These are phyloP conservation scores for Acrobasis suavella DNA, from an alignment of 2,888 invertebrate genomes.

Conservation along the genomic window DNA sequence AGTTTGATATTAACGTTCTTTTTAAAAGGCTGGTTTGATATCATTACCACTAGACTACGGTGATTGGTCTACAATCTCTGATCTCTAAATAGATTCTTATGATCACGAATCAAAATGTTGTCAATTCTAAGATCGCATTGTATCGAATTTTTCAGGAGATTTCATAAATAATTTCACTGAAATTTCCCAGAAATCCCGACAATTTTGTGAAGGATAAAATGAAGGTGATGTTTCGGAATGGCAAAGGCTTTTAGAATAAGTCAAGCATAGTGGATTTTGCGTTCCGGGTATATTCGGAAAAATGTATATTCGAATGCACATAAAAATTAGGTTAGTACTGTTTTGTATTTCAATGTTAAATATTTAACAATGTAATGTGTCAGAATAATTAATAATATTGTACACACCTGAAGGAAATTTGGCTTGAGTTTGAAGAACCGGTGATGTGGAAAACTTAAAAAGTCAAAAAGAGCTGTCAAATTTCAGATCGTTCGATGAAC, in stretches of 20 bases:
- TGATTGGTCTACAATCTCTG: no score
- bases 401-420: background rate
- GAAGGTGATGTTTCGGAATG: background rate
- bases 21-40: no score
- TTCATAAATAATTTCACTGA: background rate
- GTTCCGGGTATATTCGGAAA: background rate
- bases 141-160: background rate
- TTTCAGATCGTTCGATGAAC: background rate
- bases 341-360: no score
- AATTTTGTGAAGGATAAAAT: background rate
- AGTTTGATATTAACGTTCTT: no score
- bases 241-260: background rate
- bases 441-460: background rate
- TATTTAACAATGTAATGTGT: background rate
- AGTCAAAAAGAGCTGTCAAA: background rate
- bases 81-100: no score
- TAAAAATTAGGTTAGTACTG: background rate
- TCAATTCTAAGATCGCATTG: no score
- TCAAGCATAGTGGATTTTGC: background rate
- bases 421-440: background rate
- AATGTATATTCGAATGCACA: background rate
- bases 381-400: background rate
- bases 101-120: no score
- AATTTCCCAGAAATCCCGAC: background rate
- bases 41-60: no score